Evolutionary conservation across 2,113 vertebrate species (phyloP).

Genomic region (Chloropsis cyanopogon): DNA sequence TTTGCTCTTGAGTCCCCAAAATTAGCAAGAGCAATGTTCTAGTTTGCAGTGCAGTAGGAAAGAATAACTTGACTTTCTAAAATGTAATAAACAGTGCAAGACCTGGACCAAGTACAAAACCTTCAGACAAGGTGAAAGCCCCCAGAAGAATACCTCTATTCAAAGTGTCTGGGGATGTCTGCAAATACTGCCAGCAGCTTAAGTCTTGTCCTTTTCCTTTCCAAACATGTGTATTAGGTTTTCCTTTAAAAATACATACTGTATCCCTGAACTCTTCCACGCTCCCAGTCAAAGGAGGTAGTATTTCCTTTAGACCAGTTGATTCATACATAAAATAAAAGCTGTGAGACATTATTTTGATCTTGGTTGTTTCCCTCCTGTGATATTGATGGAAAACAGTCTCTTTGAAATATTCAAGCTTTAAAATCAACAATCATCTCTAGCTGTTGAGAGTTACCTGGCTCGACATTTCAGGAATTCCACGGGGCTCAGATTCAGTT

Average conservation of each 20-base stretch:
- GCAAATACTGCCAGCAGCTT: slow-evolving; percentile 53
- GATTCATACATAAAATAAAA: slow-evolving; percentile 44
- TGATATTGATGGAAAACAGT: neutral
- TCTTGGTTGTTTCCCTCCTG: slow-evolving; percentile 16
- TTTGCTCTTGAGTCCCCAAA: slow-evolving; percentile 40
- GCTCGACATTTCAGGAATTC: neutral
- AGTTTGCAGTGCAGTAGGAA: slow-evolving; percentile 48
- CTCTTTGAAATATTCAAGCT: neutral
- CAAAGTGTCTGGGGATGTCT: slow-evolving; percentile 57
- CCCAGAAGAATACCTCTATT: slow-evolving; percentile 64
- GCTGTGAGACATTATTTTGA: slow-evolving; percentile 36
- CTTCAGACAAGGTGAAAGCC: slow-evolving; percentile 61
- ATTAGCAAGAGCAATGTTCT: slow-evolving; percentile 40
- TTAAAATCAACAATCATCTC: neutral
- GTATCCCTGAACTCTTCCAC: slow-evolving; percentile 20
- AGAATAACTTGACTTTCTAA: slow-evolving; percentile 56
- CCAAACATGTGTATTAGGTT: slow-evolving; percentile 47
- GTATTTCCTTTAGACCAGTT: slow-evolving; percentile 48
- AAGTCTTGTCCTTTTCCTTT: slow-evolving; percentile 47
- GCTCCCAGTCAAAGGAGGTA: slow-evolving; percentile 26
- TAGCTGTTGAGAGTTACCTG: neutral
- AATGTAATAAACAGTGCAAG: slow-evolving; percentile 51
- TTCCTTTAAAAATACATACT: slow-evolving; percentile 47
- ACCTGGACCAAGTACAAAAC: slow-evolving; percentile 54
- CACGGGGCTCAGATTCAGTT: neutral